Evolutionary conservation across 2,797 vertebrate genomes (phyloP), one percentile per base, ranked within the genome.

Genomic region (Muscicapa comitata): DNA sequence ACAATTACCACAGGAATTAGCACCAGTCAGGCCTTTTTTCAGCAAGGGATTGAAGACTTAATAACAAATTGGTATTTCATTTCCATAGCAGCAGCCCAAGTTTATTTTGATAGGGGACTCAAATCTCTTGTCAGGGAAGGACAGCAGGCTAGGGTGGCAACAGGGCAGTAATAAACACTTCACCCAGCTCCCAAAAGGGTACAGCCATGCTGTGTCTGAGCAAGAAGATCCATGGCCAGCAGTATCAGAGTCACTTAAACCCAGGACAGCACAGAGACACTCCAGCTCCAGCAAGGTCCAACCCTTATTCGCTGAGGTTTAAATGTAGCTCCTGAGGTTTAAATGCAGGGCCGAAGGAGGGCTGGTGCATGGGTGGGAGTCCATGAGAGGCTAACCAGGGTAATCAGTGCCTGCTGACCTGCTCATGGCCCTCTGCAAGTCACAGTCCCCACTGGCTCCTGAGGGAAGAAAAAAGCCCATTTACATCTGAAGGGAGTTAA

Each of bases 251-350:
- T 5, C 20, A 33, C 10, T 14, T 1, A n/a, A 17, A 2, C 33
- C 20, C 23, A 66, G 6, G 4, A 40, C 11, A 51, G 2, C 58
- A 54, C 3, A 17, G 0, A 9, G 0, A 7, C 4, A 20, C 13
- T 2, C 1, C 13, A 24, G 0, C 15, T 29, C 17, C 3, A 62
- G 0, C 1, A 35, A 15, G 0, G 0, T 0, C 0, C 3, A 0
- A 2, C 3, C 8, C 13, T 10, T 10, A 0, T 5, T 9, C 20
- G 3, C 11, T 1, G 11, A 21, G 12, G 7, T 54, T 59, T 88
- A 83, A 76, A 63, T 51, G 26, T 17, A 29, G 26, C 48, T 51
- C 4, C 11, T 1, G 9, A 21, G 13, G 6, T 54, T 62, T 88
- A 82, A 83, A 63, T 62, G 28, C 40, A 83, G 26, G 31, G 17